These are phyloP conservation scores for Pseudolycoriella hygida DNA, from an alignment of 2,888 invertebrate species.

Conservation along the genomic window DNA sequence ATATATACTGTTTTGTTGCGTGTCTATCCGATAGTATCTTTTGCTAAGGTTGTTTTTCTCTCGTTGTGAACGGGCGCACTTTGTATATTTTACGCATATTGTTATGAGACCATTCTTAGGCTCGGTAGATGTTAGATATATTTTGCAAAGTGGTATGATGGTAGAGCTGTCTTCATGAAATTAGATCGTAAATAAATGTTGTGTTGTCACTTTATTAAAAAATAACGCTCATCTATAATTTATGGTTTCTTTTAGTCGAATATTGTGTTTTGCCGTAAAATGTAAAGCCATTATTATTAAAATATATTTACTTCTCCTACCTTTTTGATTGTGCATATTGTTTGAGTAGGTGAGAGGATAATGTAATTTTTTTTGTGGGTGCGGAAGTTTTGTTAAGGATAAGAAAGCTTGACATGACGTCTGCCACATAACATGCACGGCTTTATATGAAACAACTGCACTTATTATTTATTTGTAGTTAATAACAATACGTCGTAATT, in stretches of 20 bases:
- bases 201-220: slow-evolving; percentile 7
- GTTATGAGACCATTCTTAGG: no score
- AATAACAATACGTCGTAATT: no score
- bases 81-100: no score
- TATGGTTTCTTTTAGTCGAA: slow-evolving; percentile 4
- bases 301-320: not conserved
- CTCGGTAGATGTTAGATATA: no score
- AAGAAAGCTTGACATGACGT: no score
- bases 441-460: no score
- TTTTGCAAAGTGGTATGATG: not conserved
- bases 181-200: slow-evolving; percentile 7
- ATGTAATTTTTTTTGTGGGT: not conserved
- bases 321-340: no score
- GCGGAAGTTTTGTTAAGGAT: not conserved
- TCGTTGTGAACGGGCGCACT: no score
- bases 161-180: slow-evolving; percentile 4
- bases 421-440: no score
- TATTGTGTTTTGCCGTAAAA: not conserved
- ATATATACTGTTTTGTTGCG: not conserved
- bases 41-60: no score
- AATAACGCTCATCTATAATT: slow-evolving; percentile 3
- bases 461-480: no score
- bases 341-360: no score
- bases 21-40: not conserved
- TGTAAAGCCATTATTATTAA: not conserved